Evolutionary conservation across 2,113 vertebrate genomes (phyloP).

Genomic region (Pipra filicauda): DNA sequence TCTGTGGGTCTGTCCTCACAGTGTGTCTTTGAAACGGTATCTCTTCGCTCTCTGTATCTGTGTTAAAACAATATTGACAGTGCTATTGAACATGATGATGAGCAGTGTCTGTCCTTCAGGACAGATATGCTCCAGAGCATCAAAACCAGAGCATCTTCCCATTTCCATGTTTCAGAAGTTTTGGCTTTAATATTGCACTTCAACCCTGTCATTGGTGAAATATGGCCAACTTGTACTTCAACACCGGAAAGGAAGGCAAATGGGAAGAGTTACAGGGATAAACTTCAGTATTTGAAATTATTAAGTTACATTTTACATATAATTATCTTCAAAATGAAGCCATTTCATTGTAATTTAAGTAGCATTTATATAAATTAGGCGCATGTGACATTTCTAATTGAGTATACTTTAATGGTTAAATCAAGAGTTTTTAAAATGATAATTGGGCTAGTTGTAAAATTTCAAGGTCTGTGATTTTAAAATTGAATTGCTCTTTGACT

Average conservation of each 20-base stretch:
- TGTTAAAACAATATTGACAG: not conserved
- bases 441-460: conserved; percentile 55
- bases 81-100: not conserved
- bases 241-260: not conserved
- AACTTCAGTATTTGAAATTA: not conserved
- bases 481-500: conserved; percentile 61
- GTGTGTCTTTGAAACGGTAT: not conserved
- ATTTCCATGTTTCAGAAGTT: not conserved
- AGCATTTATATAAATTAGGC: conserved; percentile 45
- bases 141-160: not conserved
- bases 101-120: not conserved
- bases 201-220: not conserved
- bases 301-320: not conserved
- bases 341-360: conserved; percentile 3
- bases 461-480: conserved; percentile 55
- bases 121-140: not conserved
- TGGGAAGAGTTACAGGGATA: not conserved
- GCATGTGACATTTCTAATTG: conserved; percentile 39
- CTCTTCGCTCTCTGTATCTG: not conserved
- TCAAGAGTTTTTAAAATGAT: conserved; percentile 29
- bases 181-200: not conserved
- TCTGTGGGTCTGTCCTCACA: not conserved
- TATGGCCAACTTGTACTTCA: not conserved
- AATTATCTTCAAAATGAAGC: not conserved
- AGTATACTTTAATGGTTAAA: conserved; percentile 39